A percentile compares a stretch with the other conserved stretches of the same genome.
These are phyloP conservation scores for Ylistrum balloti DNA, from an alignment of 1,140 invertebrate genomes.

Conservation along the genomic window DNA sequence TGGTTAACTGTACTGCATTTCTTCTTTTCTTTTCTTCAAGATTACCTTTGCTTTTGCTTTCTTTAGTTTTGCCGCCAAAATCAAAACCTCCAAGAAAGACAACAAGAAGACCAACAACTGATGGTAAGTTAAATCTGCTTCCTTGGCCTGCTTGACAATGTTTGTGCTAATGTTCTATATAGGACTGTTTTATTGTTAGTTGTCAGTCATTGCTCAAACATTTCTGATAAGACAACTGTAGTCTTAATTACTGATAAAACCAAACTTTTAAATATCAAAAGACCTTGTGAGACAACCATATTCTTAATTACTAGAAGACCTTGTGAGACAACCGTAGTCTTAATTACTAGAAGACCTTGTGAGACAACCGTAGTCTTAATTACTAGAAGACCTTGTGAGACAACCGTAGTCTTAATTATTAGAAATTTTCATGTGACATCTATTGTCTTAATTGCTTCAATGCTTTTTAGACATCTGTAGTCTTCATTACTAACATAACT, in stretches of 20 bases:
- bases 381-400: background rate
- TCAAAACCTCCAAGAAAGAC: background rate
- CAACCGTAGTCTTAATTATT: background rate
- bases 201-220: too few relatives aligned
- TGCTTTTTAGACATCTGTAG: background rate
- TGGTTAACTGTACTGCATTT: background rate
- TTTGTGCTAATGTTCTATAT: background rate
- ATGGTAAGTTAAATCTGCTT: constrained; percentile 1
- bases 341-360: background rate
- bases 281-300: background rate
- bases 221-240: background rate
- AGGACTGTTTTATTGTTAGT: background rate
- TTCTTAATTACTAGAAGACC: background rate
- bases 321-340: background rate
- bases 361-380: background rate
- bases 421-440: background rate
- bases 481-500: background rate
- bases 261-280: too few relatives aligned
- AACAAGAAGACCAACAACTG: background rate
- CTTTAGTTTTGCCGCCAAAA: constrained; percentile 22
- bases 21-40: constrained; percentile 24
- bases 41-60: constrained; percentile 34
- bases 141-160: background rate
- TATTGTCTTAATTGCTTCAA: background rate
- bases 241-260: background rate